A percentile compares a stretch with the other conserved stretches of the same genome.
Conservation (phyloP, 2,888 invertebrate genomes). For the Iphiclides podalirius region DNA sequence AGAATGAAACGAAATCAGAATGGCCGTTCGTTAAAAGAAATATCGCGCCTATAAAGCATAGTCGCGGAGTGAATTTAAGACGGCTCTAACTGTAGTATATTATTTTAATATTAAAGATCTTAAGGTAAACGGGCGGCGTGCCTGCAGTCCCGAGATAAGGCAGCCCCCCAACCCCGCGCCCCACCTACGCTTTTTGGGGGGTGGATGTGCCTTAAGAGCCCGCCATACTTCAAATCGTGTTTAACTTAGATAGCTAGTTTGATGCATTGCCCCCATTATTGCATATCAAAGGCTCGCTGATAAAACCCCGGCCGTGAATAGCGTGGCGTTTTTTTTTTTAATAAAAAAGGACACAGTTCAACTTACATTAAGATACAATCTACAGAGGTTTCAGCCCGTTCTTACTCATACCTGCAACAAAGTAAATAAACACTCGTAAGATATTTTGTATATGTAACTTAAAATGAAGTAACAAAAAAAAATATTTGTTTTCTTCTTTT, state of each 20-base stretch:
- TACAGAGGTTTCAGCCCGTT: neutral
- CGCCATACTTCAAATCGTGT: conserved; percentile 78
- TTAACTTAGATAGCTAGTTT: conserved; percentile 77
- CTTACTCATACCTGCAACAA: conserved; percentile 21
- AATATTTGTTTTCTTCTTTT: too few relatives aligned
- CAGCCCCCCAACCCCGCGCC: conserved; percentile 47
- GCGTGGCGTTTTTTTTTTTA: conserved; percentile 38
- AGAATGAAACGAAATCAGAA: conserved; percentile 22
- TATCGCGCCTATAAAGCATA: conserved; percentile 51
- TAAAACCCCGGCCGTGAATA: conserved; percentile 58
- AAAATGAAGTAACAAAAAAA: too few relatives aligned
- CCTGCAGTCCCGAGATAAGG: conserved; percentile 79
- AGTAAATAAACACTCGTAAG: neutral
- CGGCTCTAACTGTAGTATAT: conserved; percentile 72
- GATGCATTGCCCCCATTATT: conserved; percentile 76
- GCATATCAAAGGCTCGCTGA: conserved; percentile 71
- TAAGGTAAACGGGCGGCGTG: conserved; percentile 75
- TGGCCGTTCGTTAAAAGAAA: conserved; percentile 27
- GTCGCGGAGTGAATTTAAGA: conserved; percentile 51
- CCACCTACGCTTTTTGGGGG: conserved; percentile 53
- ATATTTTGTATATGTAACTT: too few relatives aligned
- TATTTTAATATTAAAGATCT: conserved; percentile 79
- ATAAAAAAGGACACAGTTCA: conserved; percentile 21
- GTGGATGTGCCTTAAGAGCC: conserved; percentile 65
- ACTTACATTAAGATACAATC: conserved; percentile 11